A percentile compares a stretch with the other conserved stretches of the same genome.
Conservation (phyloP, 2,888 invertebrate genomes). For the Gymnosoma rotundatum region DNA sequence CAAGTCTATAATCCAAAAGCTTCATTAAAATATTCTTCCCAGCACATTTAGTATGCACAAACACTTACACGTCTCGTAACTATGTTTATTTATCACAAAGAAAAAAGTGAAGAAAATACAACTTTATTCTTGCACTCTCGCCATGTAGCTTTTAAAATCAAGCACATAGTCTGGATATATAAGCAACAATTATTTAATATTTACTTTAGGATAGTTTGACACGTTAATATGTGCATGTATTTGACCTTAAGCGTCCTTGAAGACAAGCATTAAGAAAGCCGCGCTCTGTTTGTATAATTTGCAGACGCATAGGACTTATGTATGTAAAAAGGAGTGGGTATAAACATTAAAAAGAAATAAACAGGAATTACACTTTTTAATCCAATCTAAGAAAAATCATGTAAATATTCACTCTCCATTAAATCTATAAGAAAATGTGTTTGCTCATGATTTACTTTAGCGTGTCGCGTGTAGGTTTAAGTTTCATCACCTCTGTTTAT, state of each 20-base stretch:
- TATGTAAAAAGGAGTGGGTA: neutral
- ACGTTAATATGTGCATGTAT: constrained; percentile 15
- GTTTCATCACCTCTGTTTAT: neutral
- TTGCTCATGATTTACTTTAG: neutral
- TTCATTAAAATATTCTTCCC: neutral
- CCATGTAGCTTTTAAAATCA: constrained; percentile 15
- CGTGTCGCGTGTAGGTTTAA: neutral
- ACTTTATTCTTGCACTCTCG: neutral
- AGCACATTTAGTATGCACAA: neutral
- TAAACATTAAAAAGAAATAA: too few species aligned
- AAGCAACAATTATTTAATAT: constrained; percentile 39
- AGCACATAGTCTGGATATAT: neutral
- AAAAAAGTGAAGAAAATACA: neutral
- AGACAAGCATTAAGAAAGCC: constrained; percentile 17
- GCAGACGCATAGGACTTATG: neutral
- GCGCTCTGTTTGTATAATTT: constrained; percentile 22
- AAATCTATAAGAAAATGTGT: neutral
- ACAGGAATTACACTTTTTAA: too few species aligned
- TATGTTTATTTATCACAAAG: neutral
- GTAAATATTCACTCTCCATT: too few species aligned
- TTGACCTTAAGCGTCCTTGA: constrained; percentile 70
- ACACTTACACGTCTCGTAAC: neutral
- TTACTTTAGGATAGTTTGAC: constrained; percentile 16
- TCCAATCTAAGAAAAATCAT: too few species aligned
- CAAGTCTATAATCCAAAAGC: neutral